Base-by-base conservation (phyloP, 35 echinoderm and acorn worm genomes). In the Hemicentrotus pulcherrimus region DNA sequence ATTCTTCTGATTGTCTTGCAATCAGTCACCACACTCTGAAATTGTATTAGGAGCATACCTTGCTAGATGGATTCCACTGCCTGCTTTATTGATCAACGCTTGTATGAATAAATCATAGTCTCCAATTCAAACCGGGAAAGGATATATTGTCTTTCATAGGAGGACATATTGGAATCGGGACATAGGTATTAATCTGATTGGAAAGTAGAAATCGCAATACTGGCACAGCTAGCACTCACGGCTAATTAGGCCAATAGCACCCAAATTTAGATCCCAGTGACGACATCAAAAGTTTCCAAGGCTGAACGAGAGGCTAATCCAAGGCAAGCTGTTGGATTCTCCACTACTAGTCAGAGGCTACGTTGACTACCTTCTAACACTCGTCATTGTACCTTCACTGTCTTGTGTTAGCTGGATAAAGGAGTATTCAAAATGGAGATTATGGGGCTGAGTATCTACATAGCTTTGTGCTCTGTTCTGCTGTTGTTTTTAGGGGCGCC, bases 201-300 rank as follows among this genome's bases (percentile, higher is more conserved):
- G 65, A 78, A 78, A n/a, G 22, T 7, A 22, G 65, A 78, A 78
- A 78, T 22, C 19, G 65, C 28, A 8, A 78, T 78, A 7, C 22
- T 78, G 65, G 65, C 65, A 78, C 22, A 78, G 35, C 35, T 41
- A 41, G 65, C 65, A 78, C 65, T 78, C 65, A 7, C 2, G 7
- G 24, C 65, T 78, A 28, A 78, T 78, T 28, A 78, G 5, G 65
- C 65, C 65, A 78, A n/a, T 78, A 78, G 65, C 65, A 78, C 65
- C 65, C 65, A 78, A 78, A 78, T 78, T 78, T 78, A 78, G 65
- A 78, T 78, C 65, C 65, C 65, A 78, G 65, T 78, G 65, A 78
- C 65, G 65, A 78, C 65, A 78, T 78, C 65, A 78, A 78, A 59
- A 78, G 65, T 78, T 78, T 22, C 19, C 65, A 78, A 78, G 65